phyloP scores from a whole-genome alignment of 1,140 invertebrate species.

The Drosophila bocqueti region DNA sequence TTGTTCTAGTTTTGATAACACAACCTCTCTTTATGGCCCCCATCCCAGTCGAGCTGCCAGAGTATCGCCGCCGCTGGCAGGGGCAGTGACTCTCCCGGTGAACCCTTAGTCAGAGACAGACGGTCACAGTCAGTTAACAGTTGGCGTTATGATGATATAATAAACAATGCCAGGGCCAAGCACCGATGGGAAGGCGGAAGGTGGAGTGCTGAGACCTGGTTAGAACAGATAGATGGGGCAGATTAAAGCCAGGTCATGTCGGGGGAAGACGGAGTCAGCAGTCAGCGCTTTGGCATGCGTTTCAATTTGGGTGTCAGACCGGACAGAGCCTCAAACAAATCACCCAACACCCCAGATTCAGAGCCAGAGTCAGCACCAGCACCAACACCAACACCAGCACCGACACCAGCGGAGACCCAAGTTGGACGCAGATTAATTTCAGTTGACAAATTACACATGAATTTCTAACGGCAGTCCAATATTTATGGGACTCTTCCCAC shows the following conservation, averaged over 20 bases:
- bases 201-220: constrained; percentile 15
- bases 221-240: constrained; percentile 24
- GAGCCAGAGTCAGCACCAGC: neutral
- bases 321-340: constrained; percentile 43
- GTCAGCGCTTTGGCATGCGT: constrained; percentile 40
- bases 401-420: constrained; percentile 1
- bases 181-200: constrained; percentile 18
- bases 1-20: constrained; percentile 46
- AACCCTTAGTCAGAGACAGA: constrained; percentile 42
- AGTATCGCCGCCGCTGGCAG: constrained; percentile 21
- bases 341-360: constrained; percentile 41
- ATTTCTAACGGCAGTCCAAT: constrained; percentile 74
- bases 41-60: constrained; percentile 17
- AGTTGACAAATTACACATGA: constrained; percentile 78
- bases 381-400: neutral
- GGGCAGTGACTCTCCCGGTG: constrained; percentile 51
- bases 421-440: constrained; percentile 74
- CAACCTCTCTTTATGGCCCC: constrained; percentile 11
- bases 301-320: constrained; percentile 43
- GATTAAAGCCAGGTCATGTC: constrained; percentile 48
- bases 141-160: constrained; percentile 77
- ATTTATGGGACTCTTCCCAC: constrained; percentile 78
- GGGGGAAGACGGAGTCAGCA: constrained; percentile 25
- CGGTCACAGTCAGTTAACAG: constrained; percentile 81
- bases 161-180: constrained; percentile 53